Evolutionary conservation across 2,113 vertebrate genomes (phyloP).

Genomic region (Gasterosteus aculeatus): DNA sequence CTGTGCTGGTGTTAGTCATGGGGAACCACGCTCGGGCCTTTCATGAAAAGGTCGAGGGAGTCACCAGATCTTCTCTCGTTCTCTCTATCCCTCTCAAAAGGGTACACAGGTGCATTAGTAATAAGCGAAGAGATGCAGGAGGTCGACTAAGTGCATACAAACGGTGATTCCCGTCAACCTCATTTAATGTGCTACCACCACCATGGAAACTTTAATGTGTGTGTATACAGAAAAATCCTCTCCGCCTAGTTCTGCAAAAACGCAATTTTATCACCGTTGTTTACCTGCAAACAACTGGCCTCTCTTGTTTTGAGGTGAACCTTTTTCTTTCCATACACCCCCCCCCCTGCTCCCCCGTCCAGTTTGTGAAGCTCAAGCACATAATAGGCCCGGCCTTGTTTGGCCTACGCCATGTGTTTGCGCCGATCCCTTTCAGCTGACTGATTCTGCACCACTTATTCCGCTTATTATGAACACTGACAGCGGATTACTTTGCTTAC

Average conservation of each 20-base stretch:
- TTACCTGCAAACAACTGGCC: slow-evolving; percentile 4
- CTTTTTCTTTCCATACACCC: not conserved
- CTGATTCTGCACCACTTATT: slow-evolving; percentile 50
- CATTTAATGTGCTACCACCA: not conserved
- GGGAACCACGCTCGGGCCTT: slow-evolving; percentile 24
- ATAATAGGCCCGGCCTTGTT: slow-evolving; percentile 35
- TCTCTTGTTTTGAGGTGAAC: not conserved
- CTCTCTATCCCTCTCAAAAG: not conserved
- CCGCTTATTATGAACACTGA: slow-evolving; percentile 53
- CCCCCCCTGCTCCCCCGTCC: not conserved
- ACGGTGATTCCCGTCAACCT: slow-evolving; percentile 8
- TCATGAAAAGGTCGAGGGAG: slow-evolving; percentile 33
- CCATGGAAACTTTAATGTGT: not conserved
- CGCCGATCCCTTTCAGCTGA: slow-evolving; percentile 60
- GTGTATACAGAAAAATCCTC: not conserved
- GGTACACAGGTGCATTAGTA: slow-evolving; percentile 63
- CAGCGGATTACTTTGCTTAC: slow-evolving; percentile 66
- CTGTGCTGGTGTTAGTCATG: slow-evolving; percentile 17
- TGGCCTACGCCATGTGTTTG: slow-evolving; percentile 22
- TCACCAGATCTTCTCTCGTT: slow-evolving; percentile 7
- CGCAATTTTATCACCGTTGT: not conserved
- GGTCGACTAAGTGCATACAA: slow-evolving; percentile 22
- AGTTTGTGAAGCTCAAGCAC: slow-evolving; percentile 25
- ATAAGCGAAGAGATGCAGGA: slow-evolving; percentile 13
- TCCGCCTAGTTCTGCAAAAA: not conserved